A percentile compares a stretch with the other conserved stretches of the same genome.
Conservation (phyloP, 2,888 invertebrate genomes). For the Myopa testacea region DNA sequence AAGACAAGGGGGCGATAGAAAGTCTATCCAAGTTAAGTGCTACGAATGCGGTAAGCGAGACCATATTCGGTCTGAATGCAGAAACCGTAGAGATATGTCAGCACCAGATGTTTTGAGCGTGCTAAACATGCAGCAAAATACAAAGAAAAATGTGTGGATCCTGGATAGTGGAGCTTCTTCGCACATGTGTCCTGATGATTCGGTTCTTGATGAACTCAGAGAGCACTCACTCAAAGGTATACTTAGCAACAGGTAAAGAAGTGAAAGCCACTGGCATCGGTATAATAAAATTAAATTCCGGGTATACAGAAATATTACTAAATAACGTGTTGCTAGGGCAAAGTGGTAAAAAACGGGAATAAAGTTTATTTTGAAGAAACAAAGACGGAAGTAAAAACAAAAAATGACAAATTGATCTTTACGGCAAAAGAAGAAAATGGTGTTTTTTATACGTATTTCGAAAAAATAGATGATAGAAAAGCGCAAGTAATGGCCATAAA, state of each 20-base stretch:
- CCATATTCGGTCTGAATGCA: slow-evolving; percentile 12
- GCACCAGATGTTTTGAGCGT: background rate
- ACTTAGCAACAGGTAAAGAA: too few relatives aligned
- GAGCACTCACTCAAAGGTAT: too few relatives aligned
- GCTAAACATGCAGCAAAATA: background rate
- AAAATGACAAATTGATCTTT: slow-evolving; percentile 25
- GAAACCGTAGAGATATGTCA: background rate
- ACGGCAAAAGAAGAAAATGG: slow-evolving; percentile 31
- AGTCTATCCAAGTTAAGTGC: background rate
- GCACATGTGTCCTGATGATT: background rate
- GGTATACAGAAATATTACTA: too few relatives aligned
- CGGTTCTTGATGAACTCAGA: too few relatives aligned
- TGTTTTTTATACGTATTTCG: slow-evolving; percentile 30
- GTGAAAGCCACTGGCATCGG: too few relatives aligned
- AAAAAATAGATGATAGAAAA: background rate
- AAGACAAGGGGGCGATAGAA: background rate
- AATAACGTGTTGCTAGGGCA: too few relatives aligned
- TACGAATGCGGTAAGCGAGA: slow-evolving; percentile 7
- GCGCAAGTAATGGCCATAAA: background rate
- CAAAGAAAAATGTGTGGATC: background rate
- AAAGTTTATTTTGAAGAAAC: too few relatives aligned
- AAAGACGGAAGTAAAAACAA: too few relatives aligned
- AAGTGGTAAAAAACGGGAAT: too few relatives aligned
- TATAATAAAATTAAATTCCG: too few relatives aligned
- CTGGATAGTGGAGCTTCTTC: background rate